A percentile compares a stretch with the other conserved stretches of the same genome.
Evolutionary conservation across 2,888 invertebrate genomes (phyloP).

Genomic region (Cecidostiba fungosa): DNA sequence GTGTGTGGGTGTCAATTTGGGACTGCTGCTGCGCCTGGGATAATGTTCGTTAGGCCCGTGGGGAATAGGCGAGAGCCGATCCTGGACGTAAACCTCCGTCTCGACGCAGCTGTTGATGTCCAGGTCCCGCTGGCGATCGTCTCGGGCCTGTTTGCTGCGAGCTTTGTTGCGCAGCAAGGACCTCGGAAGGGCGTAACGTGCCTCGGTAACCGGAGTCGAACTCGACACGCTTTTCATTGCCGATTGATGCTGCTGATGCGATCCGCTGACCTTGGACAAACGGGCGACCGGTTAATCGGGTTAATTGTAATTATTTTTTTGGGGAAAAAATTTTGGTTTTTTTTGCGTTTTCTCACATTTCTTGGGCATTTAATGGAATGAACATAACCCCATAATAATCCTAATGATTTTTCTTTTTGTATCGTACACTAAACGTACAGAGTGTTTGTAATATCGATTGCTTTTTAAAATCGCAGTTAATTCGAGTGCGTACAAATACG

Average conservation of each 20-base stretch:
- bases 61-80: slow-evolving; percentile 67
- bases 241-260: slow-evolving; percentile 3
- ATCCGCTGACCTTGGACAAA: slow-evolving; percentile 58
- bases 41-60: slow-evolving; percentile 74
- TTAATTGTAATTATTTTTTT: too few relatives aligned
- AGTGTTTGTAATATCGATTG: too few relatives aligned
- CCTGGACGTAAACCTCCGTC: slow-evolving; percentile 75
- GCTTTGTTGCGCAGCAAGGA: slow-evolving; percentile 50
- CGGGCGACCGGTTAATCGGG: not conserved
- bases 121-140: not conserved
- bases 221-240: slow-evolving; percentile 5
- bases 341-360: too few relatives aligned
- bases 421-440: too few relatives aligned
- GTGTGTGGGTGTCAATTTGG: slow-evolving; percentile 72
- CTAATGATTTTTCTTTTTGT: too few relatives aligned
- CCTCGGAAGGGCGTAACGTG: slow-evolving; percentile 50
- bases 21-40: slow-evolving; percentile 70
- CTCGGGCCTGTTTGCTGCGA: not conserved
- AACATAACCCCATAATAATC: too few relatives aligned
- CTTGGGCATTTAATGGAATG: too few relatives aligned
- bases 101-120: slow-evolving; percentile 70
- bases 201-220: slow-evolving; percentile 51
- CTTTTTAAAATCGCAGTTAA: too few relatives aligned
- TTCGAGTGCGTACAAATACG: too few relatives aligned
- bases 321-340: too few relatives aligned